These are phyloP conservation scores for Sepioteuthis lessoniana DNA, from an alignment of 2,888 invertebrate genomes.

Conservation along the genomic window DNA sequence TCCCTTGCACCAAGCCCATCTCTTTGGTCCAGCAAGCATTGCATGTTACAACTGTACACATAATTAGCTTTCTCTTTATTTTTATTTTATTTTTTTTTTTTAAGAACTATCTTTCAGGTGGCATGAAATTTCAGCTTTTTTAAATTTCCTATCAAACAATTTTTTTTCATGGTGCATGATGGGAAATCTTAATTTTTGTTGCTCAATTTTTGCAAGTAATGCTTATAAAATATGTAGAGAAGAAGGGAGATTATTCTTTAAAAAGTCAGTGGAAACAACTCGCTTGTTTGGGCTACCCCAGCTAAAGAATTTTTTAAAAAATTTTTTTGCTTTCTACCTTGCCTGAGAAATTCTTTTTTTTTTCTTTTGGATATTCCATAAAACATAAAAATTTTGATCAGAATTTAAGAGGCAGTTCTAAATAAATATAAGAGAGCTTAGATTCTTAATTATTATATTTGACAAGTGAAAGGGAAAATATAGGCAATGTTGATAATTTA, in stretches of 20 bases:
- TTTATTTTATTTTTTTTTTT: background rate
- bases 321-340: background rate
- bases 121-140: background rate
- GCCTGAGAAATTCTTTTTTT: background rate
- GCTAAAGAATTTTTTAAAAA: too few species aligned
- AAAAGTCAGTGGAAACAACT: background rate
- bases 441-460: too few species aligned
- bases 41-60: background rate
- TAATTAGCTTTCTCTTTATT: background rate
- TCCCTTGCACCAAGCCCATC: background rate
- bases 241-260: background rate
- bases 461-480: too few species aligned
- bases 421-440: too few species aligned
- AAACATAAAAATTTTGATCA: background rate
- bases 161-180: background rate
- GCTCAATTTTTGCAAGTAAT: background rate
- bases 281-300: background rate
- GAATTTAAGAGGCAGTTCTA: too few species aligned
- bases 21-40: background rate
- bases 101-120: background rate
- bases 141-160: background rate
- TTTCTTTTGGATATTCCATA: background rate
- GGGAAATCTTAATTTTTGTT: background rate
- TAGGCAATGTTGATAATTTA: too few species aligned
- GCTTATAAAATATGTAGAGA: background rate